Base-by-base conservation (phyloP, 2,113 vertebrate species). In the Gasterosteus nipponicus region DNA sequence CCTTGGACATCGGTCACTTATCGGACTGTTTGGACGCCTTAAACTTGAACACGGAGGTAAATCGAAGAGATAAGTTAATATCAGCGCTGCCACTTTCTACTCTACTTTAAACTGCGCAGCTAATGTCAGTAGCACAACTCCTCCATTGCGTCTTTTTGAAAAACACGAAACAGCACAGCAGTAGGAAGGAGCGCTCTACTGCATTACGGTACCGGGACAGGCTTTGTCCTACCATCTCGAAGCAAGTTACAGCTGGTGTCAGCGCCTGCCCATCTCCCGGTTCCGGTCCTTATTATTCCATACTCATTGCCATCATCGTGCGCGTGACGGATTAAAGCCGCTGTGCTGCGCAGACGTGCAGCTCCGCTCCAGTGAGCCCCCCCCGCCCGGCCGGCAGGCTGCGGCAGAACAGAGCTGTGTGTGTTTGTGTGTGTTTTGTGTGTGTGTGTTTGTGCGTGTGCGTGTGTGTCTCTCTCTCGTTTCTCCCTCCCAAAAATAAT, bases 191-290 rank as follows among this genome's bases (percentile, higher is more conserved):
- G 67, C 68, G 60, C 56, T 38, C 22, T 22, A 81, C 72, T 75
- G 77, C 73, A 75, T 80, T 69, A 76, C 56, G 74, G 77, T 76
- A 89, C 92, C 90, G 85, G 80, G 84, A 68, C 63, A 35, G 72
- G 77, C 49, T 75, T 69, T 46, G 78, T 89, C 91, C 86, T 95
- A 95, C 95, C 95, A 95, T 95, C 35, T 94, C 92, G 87, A 86
- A 87, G 92, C 90, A 89, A 86, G 89, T 90, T 90, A 75, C 73
- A 90, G 92, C 91, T 81, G 77, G 69, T 83, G 82, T 92, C 87
- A 92, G 73, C 78, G 92, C 81, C 87, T 87, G 87, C 82, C 89
- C 94, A 94, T 94, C 86, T 82, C 59, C 80, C 84, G 83, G 83
- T 61, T 75, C 80, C 75, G 72, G 74, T 84, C 83, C 62, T 84